phyloP scores from a whole-genome alignment of 2,797 vertebrate species.

The Anableps anableps region DNA sequence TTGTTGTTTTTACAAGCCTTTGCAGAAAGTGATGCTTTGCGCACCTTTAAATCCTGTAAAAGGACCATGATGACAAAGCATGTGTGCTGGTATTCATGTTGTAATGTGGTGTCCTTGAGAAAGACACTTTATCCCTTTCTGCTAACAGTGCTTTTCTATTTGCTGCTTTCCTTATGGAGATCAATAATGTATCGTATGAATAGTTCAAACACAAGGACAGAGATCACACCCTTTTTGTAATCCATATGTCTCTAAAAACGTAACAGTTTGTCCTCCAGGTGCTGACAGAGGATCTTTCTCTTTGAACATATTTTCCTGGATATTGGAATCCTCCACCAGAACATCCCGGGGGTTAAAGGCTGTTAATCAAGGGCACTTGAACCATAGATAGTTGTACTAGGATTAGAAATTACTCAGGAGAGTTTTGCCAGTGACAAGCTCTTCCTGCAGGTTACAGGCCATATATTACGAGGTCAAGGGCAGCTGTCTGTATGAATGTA shows the following conservation, averaged over 20 bases:
- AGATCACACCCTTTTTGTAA: slow-evolving; percentile 56
- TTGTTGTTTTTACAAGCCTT: background rate
- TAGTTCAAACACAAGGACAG: slow-evolving; percentile 56
- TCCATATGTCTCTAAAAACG: slow-evolving; percentile 52
- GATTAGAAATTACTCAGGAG: slow-evolving; percentile 22
- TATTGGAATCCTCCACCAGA: slow-evolving; percentile 34
- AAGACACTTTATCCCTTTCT: slow-evolving; percentile 32
- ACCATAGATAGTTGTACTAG: slow-evolving; percentile 16
- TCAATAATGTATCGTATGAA: slow-evolving; percentile 72
- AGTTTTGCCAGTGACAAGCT: slow-evolving; percentile 18
- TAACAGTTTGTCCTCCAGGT: slow-evolving; percentile 37
- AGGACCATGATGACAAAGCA: slow-evolving; percentile 7
- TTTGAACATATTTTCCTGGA: slow-evolving; percentile 38
- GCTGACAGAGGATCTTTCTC: slow-evolving; percentile 38
- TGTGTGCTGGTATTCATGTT: background rate
- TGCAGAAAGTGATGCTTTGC: background rate
- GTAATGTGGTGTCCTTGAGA: slow-evolving; percentile 50
- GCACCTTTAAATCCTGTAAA: background rate
- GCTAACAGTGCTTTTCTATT: slow-evolving; percentile 35
- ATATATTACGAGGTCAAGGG: slow-evolving; percentile 55
- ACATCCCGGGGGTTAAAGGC: slow-evolving; percentile 44
- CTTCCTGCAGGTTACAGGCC: slow-evolving; percentile 14
- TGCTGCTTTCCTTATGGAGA: slow-evolving; percentile 50
- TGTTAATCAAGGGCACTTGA: slow-evolving; percentile 54
- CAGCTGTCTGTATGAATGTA: slow-evolving; percentile 23